phyloP scores from a whole-genome alignment of 2,888 invertebrate genomes.

The Hoplodrina blanda region DNA sequence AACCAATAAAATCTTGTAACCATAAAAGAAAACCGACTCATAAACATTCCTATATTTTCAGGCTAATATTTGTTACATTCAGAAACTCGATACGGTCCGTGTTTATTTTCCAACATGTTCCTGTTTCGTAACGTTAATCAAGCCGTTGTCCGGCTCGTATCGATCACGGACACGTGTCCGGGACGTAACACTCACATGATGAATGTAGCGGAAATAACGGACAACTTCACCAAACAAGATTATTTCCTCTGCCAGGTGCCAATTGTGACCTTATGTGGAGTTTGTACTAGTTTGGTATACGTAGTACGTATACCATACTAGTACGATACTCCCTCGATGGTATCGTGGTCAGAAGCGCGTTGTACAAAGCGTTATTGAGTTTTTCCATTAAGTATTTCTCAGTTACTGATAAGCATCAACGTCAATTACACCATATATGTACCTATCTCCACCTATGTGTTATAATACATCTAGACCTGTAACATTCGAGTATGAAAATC shows the following conservation, averaged over 20 bases:
- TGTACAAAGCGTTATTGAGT: not conserved
- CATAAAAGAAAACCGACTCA: too few relatives aligned
- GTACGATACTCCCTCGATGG: not conserved
- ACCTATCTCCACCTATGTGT: too few relatives aligned
- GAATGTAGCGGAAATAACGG: constrained; percentile 43
- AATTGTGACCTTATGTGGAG: constrained; percentile 2
- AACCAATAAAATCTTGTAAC: too few relatives aligned
- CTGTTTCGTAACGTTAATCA: constrained; percentile 26
- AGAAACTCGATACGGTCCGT: not conserved
- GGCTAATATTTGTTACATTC: too few relatives aligned
- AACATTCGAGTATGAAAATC: too few relatives aligned
- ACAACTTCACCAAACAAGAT: constrained; percentile 33
- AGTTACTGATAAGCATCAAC: too few relatives aligned
- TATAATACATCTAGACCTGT: too few relatives aligned
- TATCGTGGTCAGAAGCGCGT: not conserved
- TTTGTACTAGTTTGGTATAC: not conserved
- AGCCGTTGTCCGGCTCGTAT: not conserved
- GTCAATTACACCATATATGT: too few relatives aligned
- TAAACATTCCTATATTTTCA: too few relatives aligned
- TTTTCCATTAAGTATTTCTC: too few relatives aligned
- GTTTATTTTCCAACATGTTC: not conserved
- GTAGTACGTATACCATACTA: too few relatives aligned
- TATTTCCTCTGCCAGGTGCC: constrained; percentile 44
- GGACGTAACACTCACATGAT: not conserved
- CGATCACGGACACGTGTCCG: constrained; percentile 17